Evolutionary conservation across 2,888 invertebrate species (phyloP).

Genomic region (Mamestra brassicae): DNA sequence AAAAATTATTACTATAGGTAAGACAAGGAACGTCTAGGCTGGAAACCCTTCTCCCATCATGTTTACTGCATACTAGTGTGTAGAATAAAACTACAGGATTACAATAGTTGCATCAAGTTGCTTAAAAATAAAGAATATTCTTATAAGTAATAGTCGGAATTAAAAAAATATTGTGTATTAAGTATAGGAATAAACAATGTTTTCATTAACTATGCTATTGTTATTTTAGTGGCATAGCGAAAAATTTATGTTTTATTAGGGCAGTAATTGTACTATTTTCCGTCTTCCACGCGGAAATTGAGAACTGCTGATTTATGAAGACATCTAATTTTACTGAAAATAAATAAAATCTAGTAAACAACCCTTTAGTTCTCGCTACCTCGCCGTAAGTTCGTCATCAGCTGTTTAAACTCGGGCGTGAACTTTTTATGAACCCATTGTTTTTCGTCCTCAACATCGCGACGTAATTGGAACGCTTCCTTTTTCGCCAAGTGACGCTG

Average conservation of each 20-base stretch:
- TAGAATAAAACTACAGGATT: conserved; percentile 18
- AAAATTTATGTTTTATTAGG: no score
- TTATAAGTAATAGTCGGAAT: conserved; percentile 70
- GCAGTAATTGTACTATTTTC: no score
- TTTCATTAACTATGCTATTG: conserved; percentile 24
- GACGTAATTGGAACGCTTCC: conserved; percentile 98
- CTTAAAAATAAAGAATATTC: conserved; percentile 51
- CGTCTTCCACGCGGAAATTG: no score
- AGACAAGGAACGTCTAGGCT: background rate
- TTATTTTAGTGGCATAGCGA: background rate
- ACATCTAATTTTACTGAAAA: no score
- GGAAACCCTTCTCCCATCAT: background rate
- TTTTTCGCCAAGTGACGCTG: conserved; percentile 92
- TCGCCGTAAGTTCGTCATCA: conserved; percentile 96
- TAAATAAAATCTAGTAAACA: no score
- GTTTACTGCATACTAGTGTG: conserved; percentile 15
- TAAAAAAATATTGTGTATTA: conserved; percentile 57
- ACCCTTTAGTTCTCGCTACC: conserved; percentile 98
- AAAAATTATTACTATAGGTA: background rate
- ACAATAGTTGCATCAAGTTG: conserved; percentile 16
- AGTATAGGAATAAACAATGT: conserved; percentile 49
- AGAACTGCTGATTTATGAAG: no score
- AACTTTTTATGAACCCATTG: conserved; percentile 98
- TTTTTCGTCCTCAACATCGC: conserved; percentile 99
- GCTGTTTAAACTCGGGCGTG: conserved; percentile 95